Base-by-base conservation (phyloP, 2,888 invertebrate genomes). In the Melinaea marsaeus region DNA sequence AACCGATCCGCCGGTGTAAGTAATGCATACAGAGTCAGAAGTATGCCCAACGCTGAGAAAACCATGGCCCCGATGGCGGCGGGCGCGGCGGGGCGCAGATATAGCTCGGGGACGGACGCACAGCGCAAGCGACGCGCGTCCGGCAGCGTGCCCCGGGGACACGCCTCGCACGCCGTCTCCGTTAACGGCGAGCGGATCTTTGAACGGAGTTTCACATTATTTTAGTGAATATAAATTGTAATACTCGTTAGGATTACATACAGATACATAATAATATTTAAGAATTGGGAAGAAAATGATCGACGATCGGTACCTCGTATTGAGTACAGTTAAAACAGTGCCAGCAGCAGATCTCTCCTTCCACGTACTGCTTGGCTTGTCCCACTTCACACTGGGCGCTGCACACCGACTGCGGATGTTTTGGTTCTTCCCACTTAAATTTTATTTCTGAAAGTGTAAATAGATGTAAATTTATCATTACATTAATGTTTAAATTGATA, bases 291-390 rank as follows among this genome's bases (percentile, higher is more conserved):
- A 46, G 58, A 57, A 3, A 4, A 13, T 13, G 1, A 13, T 13
- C 9, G 22, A 5, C 22, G 2, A 9, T 48, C 13, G 33, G 32
- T 32, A 85, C 88, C 86, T 88, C 89, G 42, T 88, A 88, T 71
- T 87, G 87, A 46, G 88, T 88, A 75, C 98, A 88, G 79, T 88
- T 88, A 78, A 88, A 95, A 86, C 97, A 98, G 81, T 97, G 97
- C 97, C 97, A 98, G 83, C 97, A 98, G 84, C 97, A 97, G 82
- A 95, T 96, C 85, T 97, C 97, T 0, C 97, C 97, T 81, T 97
- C 97, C 56, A 97, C 95, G 85, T 97, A 97, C 83, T 96, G 95
- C 90, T 96, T 97, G 66, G 97, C 97, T 85, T 98, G 97, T 0
- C 97, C 97, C 63, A 93, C 91, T 75, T 94, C 94, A 81, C 98